phyloP scores from a whole-genome alignment of 1,140 invertebrate species.

The Pollicipes pollicipes region DNA sequence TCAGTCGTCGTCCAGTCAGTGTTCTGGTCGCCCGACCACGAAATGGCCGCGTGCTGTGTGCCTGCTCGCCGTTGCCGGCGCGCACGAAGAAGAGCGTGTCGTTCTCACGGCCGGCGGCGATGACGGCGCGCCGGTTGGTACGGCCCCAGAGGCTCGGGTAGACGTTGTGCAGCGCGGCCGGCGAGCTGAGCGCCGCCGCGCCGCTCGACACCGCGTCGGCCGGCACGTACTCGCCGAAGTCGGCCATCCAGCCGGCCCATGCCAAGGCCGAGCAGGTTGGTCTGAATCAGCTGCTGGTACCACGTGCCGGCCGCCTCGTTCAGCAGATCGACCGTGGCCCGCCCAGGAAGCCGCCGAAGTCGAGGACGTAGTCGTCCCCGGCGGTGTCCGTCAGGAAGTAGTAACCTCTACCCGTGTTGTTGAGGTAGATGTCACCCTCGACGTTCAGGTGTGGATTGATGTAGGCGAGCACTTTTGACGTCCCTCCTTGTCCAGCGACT shows the following conservation, averaged over 20 bases:
- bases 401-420: slow-evolving; percentile 19
- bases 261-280: slow-evolving; percentile 26
- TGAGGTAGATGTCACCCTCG: slow-evolving; percentile 24
- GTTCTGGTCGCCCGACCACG: slow-evolving; percentile 31
- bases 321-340: slow-evolving; percentile 26
- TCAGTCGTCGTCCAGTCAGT: slow-evolving; percentile 27
- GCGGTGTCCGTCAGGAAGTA: slow-evolving; percentile 24
- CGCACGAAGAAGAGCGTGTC: slow-evolving; percentile 26
- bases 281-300: slow-evolving; percentile 27
- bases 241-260: slow-evolving; percentile 31
- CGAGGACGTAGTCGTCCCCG: slow-evolving; percentile 20
- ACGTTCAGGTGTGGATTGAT: slow-evolving; percentile 28
- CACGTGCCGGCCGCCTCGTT: slow-evolving; percentile 23
- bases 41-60: slow-evolving; percentile 22
- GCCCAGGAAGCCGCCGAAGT: slow-evolving; percentile 28
- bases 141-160: slow-evolving; percentile 7
- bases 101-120: slow-evolving; percentile 20
- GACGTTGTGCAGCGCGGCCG: slow-evolving; percentile 8
- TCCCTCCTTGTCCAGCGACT: slow-evolving; percentile 20
- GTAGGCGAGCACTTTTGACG: slow-evolving; percentile 26
- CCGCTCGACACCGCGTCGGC: slow-evolving; percentile 20
- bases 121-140: slow-evolving; percentile 21
- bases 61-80: slow-evolving; percentile 20
- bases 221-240: slow-evolving; percentile 29
- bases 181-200: slow-evolving; percentile 14